These are phyloP conservation scores for Halichoerus grypus DNA, from an alignment of 2,113 vertebrate genomes.

Conservation along the genomic window DNA sequence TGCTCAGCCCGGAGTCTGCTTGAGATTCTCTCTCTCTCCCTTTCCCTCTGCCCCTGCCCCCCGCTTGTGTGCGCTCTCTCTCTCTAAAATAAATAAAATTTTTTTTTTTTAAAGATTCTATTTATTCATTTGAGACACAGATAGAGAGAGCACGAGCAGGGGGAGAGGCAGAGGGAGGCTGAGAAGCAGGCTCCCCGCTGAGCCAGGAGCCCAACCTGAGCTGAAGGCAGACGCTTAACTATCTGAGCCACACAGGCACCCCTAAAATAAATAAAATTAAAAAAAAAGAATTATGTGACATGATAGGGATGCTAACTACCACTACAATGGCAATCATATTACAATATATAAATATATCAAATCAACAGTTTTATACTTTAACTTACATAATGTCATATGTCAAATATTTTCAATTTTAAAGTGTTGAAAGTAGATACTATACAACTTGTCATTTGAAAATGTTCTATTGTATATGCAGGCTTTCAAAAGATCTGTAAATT, in stretches of 20 bases:
- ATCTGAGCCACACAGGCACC: no score
- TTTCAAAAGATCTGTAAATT: neutral
- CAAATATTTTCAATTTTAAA: neutral
- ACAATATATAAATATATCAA: rapidly evolving
- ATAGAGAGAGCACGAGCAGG: no score
- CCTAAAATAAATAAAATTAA: neutral
- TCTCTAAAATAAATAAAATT: neutral
- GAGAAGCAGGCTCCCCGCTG: no score
- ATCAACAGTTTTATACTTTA: rapidly evolving
- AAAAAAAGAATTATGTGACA: rapidly evolving
- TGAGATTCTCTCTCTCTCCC: neutral
- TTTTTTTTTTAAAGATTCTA: no score
- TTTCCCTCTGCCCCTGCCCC: neutral
- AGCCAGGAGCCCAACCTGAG: no score
- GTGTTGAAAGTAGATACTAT: neutral
- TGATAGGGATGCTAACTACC: neutral
- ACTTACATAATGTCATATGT: rapidly evolving
- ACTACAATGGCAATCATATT: rapidly evolving
- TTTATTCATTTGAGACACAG: no score
- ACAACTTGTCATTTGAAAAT: neutral
- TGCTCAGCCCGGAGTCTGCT: neutral
- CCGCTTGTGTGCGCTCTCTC: neutral
- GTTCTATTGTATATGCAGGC: rapidly evolving
- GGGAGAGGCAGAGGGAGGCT: no score
- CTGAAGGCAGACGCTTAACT: no score